These are phyloP conservation scores for Stomatorhinus ivindoensis DNA, from an alignment of 2,113 vertebrate genomes.

Conservation along the genomic window DNA sequence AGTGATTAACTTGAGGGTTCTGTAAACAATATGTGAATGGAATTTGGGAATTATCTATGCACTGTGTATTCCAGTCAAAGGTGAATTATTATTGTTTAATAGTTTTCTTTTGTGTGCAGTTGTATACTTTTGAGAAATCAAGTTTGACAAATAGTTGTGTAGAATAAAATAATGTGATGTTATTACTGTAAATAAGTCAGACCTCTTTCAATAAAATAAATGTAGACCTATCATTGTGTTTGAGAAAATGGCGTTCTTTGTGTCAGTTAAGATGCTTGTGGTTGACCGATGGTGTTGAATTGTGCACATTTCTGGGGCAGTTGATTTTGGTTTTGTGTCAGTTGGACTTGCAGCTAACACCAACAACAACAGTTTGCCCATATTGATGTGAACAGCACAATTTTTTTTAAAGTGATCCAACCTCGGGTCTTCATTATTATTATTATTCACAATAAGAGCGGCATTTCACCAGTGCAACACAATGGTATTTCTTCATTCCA, in stretches of 20 bases:
- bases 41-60: conserved; percentile 57
- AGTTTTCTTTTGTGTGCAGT: conserved; percentile 22
- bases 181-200: conserved; percentile 71
- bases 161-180: conserved; percentile 54
- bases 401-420: background rate
- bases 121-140: conserved; percentile 53
- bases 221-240: background rate
- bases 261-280: background rate
- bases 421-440: background rate
- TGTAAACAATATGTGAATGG: conserved; percentile 21
- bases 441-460: background rate
- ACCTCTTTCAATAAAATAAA: conserved; percentile 24
- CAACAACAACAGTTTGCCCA: background rate
- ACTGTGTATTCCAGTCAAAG: conserved; percentile 51
- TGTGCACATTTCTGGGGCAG: background rate
- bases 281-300: background rate
- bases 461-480: background rate
- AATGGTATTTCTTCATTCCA: background rate
- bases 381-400: background rate
- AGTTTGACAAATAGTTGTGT: conserved; percentile 53
- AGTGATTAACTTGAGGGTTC: conserved; percentile 44
- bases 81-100: conserved; percentile 1
- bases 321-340: background rate
- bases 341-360: background rate
- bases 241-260: background rate